These are phyloP conservation scores for Pristionchus entomophagus DNA, from an alignment of 2,888 invertebrate genomes.

Conservation along the genomic window DNA sequence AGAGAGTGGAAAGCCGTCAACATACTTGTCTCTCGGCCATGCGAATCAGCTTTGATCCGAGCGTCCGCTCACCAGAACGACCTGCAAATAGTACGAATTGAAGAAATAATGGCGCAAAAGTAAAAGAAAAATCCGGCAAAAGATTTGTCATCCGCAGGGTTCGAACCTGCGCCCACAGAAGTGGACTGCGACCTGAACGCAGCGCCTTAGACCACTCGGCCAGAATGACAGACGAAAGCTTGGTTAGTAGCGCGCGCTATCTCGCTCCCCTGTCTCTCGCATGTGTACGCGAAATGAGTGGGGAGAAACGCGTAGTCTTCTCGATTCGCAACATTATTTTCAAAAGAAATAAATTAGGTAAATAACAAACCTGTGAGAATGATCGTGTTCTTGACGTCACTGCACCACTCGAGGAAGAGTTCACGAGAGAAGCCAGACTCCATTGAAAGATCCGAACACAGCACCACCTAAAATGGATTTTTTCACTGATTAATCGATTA, in stretches of 20 bases:
- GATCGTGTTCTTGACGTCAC: slow-evolving; percentile 91
- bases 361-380: slow-evolving; percentile 84
- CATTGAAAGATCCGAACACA: slow-evolving; percentile 94
- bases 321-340: slow-evolving; percentile 73
- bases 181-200: slow-evolving; percentile 85
- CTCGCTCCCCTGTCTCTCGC: neutral
- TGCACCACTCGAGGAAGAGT: slow-evolving; percentile 93
- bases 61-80: slow-evolving; percentile 81
- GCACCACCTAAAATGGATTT: slow-evolving; percentile 84
- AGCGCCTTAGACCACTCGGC: slow-evolving; percentile 89
- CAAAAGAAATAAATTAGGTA: slow-evolving; percentile 78
- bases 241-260: neutral
- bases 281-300: neutral
- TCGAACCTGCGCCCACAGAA: slow-evolving; percentile 64
- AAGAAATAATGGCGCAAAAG: neutral
- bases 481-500: too few relatives aligned
- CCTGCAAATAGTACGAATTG: slow-evolving; percentile 51
- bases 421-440: slow-evolving; percentile 96
- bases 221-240: slow-evolving; percentile 69
- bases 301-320: too few relatives aligned
- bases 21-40: slow-evolving; percentile 59
- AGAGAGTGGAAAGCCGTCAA: too few relatives aligned
- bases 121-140: neutral
- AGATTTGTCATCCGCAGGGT: slow-evolving; percentile 58
- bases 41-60: slow-evolving; percentile 79